Base-by-base conservation (phyloP, 2,888 invertebrate genomes). In the Celastrina argiolus region DNA sequence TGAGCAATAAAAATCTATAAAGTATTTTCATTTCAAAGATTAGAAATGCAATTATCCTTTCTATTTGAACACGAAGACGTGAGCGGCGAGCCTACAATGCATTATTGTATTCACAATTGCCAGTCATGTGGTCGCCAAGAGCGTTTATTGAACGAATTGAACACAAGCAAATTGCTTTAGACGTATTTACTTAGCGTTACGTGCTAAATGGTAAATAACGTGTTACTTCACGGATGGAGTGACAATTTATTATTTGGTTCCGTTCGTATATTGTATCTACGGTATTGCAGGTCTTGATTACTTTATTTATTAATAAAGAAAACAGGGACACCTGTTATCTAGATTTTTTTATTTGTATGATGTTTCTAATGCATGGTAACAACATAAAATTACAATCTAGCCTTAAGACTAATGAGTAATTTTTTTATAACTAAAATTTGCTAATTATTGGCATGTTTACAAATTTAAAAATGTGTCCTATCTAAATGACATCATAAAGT, bases 31-130 rank as follows among this genome's bases (percentile, higher is more conserved):
- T 51, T 14, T 22, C 51, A 58, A 31, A 31, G 56, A 56, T 8
- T n/a, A 28, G n/a, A 31, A 16, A 58, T 31, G n/a, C 58, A 31
- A 31, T 58, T 28, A 31, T 58, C 58, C 58, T 31, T 31, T 28
- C n/a, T 28, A 31, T 31, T n/a, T n/a, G n/a, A 7, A 58, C 22
- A 41, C 39, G 26, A 59, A 63, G 39, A 63, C 16, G 59, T 70
- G 68, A 58, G 66, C 67, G 71, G 68, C 68, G 66, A 68, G 66
- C 58, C 64, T 71, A 69, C 70, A 69, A 70, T 71, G 67, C 72
- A 68, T 73, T 72, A 72, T 74, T 73, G 71, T 72, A 71, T 69
- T 71, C 68, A 73, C 71, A 70, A 70, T 72, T 70, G 70, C 64
- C 68, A 68, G 69, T 73, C 73, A 74, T 74, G 73, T 74, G 73